Base-by-base conservation (phyloP, 2,888 invertebrate species). In the Thecocarcelia acutangulata region DNA sequence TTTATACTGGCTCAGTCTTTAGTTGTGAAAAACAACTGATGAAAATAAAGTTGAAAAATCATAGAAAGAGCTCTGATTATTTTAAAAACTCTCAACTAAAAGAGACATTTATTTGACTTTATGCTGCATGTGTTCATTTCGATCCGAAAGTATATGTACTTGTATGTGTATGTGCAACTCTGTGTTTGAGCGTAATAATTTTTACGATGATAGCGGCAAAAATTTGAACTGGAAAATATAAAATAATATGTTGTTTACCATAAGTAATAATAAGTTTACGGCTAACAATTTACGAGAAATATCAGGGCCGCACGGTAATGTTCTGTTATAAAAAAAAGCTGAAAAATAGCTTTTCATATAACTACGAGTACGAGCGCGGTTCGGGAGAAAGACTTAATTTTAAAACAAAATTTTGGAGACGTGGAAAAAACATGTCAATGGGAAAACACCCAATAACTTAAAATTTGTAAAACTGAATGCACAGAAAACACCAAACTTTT, bases 61-160 rank as follows among this genome's bases (percentile, higher is more conserved):
- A 63, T 56, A 64, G 54, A 72, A 66, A 54, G 37, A 76, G 54
- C 46, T 70, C 69, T 85, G 85, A 83, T 85, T 83, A 85, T 70
- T 79, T 83, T 84, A 80, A 83, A 72, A 77, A 81, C 81, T 75
- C 70, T 68, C 74, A 78, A 81, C 80, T 83, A 84, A 84, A 83
- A 85, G 84, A 84, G 84, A 85, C 85, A 85, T 85, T 85, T 83
- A 85, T 85, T 84, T 84, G 85, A 84, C 83, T 84, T 83, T 83
- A 80, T 84, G 78, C 77, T 76, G 61, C 59, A 59, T 73, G 24
- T 59, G 61, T 44, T 15, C 24, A 54, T 37, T 42, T 28, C 17
- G 59, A 17, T 13, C 12, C 3, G 42, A 24, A 4, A 13, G 28
- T 19, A 9, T 42, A n/a, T 54, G 13, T 28, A 9, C n/a, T n/a